phyloP scores from a whole-genome alignment of 2,113 vertebrate species.

The Lophura nycthemera region DNA sequence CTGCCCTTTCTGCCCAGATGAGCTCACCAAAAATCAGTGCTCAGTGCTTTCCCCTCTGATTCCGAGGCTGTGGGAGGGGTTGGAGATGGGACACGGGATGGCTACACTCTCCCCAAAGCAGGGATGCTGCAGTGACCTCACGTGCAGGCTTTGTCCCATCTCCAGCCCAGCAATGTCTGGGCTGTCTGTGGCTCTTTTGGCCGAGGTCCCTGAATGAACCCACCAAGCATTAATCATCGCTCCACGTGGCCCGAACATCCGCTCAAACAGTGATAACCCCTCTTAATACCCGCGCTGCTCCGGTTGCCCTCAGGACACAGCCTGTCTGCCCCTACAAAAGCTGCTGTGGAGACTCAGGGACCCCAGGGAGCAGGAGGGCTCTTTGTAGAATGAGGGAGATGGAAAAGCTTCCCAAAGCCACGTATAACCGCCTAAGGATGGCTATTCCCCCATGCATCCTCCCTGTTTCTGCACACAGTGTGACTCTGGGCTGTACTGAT shows the following conservation, averaged over 20 bases:
- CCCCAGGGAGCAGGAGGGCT: fast-evolving
- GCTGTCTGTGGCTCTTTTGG: fast-evolving
- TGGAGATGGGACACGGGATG: too few relatives aligned
- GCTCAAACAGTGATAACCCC: neutral
- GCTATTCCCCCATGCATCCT: fast-evolving
- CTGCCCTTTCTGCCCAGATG: neutral
- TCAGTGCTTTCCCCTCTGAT: neutral
- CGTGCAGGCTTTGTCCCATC: neutral
- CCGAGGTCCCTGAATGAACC: neutral
- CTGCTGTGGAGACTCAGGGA: fast-evolving
- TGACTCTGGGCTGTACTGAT: neutral
- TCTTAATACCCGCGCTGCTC: slow-evolving; percentile 20
- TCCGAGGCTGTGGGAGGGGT: neutral
- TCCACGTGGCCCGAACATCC: neutral
- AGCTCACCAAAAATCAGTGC: neutral
- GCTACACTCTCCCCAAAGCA: neutral
- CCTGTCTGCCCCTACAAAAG: neutral
- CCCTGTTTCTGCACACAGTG: neutral
- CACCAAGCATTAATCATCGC: fast-evolving
- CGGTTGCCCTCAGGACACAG: neutral
- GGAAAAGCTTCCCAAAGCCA: neutral
- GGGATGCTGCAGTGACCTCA: neutral
- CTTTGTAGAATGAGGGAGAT: neutral
- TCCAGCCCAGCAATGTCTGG: neutral
- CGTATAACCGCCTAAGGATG: neutral